Conservation (phyloP, 2,888 invertebrate species). For the Dryococelus australis region DNA sequence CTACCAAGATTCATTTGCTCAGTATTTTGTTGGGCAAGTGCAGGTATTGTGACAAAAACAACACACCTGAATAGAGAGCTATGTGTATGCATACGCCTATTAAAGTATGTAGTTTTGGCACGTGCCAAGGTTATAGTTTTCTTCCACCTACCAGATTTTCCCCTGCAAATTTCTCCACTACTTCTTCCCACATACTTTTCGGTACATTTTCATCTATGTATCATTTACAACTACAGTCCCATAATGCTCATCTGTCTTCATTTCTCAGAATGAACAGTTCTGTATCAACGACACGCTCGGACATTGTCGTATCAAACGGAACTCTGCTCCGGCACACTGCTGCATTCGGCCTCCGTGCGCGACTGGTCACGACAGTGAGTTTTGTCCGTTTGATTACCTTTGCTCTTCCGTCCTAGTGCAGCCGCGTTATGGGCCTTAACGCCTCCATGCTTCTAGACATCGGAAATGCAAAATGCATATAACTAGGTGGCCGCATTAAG, state of each 20-base stretch:
- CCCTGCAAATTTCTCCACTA: background rate
- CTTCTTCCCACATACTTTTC: background rate
- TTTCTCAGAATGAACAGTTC: background rate
- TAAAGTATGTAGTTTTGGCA: background rate
- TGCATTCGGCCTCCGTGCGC: background rate
- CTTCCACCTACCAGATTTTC: background rate
- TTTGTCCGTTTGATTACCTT: too few species aligned
- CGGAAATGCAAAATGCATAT: too few species aligned
- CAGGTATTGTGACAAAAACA: too few species aligned
- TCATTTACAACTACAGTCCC: background rate
- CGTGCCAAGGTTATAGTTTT: background rate
- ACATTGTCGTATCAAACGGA: background rate
- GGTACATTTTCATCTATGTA: background rate
- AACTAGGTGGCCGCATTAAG: too few species aligned
- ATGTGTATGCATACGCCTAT: too few species aligned
- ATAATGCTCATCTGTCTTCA: background rate
- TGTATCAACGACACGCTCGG: background rate
- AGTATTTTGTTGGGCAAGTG: background rate
- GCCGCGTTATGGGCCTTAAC: too few species aligned
- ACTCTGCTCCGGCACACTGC: background rate
- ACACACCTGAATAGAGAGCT: too few species aligned
- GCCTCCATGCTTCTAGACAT: too few species aligned
- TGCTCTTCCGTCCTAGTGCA: too few species aligned
- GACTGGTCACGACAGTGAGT: too few species aligned
- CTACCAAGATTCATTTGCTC: background rate